Evolutionary conservation across 2,797 vertebrate genomes (phyloP), one percentile per base, ranked within the genome.

Genomic region (Clamator glandarius): DNA sequence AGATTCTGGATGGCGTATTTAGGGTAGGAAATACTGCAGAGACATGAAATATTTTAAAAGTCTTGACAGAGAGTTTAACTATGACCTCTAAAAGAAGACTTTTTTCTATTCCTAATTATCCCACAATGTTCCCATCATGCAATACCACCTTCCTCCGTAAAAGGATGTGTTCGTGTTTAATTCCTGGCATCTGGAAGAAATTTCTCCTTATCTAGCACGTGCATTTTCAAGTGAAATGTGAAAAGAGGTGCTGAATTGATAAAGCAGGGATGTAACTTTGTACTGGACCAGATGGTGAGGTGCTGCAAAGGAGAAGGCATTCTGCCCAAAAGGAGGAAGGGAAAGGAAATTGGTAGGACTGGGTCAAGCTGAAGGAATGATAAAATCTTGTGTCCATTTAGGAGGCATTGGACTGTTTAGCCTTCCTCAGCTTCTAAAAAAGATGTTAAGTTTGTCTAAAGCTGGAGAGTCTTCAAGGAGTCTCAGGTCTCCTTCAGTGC

Each of bases 171-270:
- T 93, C 24, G 6, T 25, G 6, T 70, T 92, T 80, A 79, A 63
- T 57, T 86, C n/a, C 52, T 74, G 77, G 67, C 93, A 90, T 91
- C 83, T 96, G 95, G 89, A 95, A 90, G 63, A 68, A 57, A 93
- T 91, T 86, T 88, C 20, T 92, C 42, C 36, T 77, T 95, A 89
- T 96, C 91, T 92, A 51, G 57, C 48, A 21, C 39, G n/a, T n/a
- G 31, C 18, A 25, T 79, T 92, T 94, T 89, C 58, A 33, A 86
- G 67, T 67, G 74, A 90, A 90, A 79, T 67, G 24, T 90, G 69
- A 61, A 84, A 81, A 87, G 87, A 90, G 20, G 58, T 59, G 55
- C 66, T 92, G 94, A 91, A 61, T 48, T 81, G 82, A 90, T 90
- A 84, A 86, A 94, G 41, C 48, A 86, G 69, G 36, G 79, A 52